Base-by-base conservation (phyloP, 2,888 invertebrate species). In the Limnephilus rhombicus region DNA sequence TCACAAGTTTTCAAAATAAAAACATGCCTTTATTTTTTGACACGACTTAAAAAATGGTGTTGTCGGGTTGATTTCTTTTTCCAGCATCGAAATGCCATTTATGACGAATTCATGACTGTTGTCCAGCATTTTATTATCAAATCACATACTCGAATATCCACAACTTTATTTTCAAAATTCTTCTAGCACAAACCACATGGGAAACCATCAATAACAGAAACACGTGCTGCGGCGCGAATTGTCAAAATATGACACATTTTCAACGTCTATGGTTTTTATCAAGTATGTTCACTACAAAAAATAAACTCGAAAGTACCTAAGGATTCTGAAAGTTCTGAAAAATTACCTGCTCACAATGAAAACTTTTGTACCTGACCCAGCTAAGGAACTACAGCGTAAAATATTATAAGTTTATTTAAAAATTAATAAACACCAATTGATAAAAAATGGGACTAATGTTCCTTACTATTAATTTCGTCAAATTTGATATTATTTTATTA, bases 21-120 rank as follows among this genome's bases (percentile, higher is more conserved):
- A 90, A 41, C 45, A 83, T 83, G 45, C 90, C 90, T 90, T 90
- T 49, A 90, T 49, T 49, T 90, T 53, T 90, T 83, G 83, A 49
- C 90, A 90, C 15, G 49, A 53, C 83, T 90, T 90, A n/a, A 31
- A 83, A 82, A 90, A n/a, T 49, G 34, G 29, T 29, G 34, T 83
- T 31, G 49, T 53, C 15, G 82, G 24, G 5, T 31, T 45, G 31
- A 83, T 49, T 90, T 90, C 68, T 15, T 18, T 68, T 18, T 68
- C 53, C 29, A 87, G 87, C 53, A 68, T 87, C 7, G 53, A 87
- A 68, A 87, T 53, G 31, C 87, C 87, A 37, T 87, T 87, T 15
- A 68, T 11, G 3, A 87, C 68, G 34, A 68, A 87, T 87, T 87
- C 87, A 31, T 87, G 68, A 29, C 87, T 68, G 53, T 68, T 68